Evolutionary conservation across 2,113 vertebrate genomes (phyloP), one percentile per base, ranked within the genome.

Genomic region (Indicator indicator): DNA sequence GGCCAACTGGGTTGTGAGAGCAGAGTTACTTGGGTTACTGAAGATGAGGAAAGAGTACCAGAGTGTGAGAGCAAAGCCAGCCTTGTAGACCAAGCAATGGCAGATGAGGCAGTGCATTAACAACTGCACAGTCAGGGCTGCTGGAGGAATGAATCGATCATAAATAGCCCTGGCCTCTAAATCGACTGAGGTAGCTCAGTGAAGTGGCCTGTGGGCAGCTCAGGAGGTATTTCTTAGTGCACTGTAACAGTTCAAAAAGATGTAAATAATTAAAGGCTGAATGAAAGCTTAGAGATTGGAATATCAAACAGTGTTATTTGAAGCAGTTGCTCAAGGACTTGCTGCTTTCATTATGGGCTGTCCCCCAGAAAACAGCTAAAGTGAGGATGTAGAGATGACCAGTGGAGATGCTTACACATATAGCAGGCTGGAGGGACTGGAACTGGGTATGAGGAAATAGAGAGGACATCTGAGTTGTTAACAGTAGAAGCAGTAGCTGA

Each of bases 201-300:
- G 40, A 48, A 87, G 26, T 55, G 28, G 68, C 74, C 84, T 72
- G 62, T 21, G 81, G 23, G 48, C 84, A 87, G 63, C 74, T 84
- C 70, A 1, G 6, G 6, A n/a, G 65, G 11, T 72, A 60, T 36
- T 91, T 84, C 26, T 78, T 38, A 30, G 13, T 48, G 85, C 63
- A 15, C 74, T 27, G 30, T 67, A 89, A 89, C 68, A 83, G n/a
- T 78, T 68, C 46, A 78, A 52, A 54, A 55, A 68, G 40, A 59
- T 38, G 52, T 86, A 74, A 88, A 80, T 94, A 83, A 93, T 90
- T 82, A 78, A 86, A 90, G 27, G 65, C 27, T 86, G 55, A 44
- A 36, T 83, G 50, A 82, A 76, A 59, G 59, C 72, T 44, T n/a
- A 5, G 79, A 30, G 86, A 8, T 21, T 40, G 69, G 44, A 60